Evolutionary conservation across 2,888 invertebrate species (phyloP), one percentile per base, ranked within the genome.

Genomic region (Plusia festucae): DNA sequence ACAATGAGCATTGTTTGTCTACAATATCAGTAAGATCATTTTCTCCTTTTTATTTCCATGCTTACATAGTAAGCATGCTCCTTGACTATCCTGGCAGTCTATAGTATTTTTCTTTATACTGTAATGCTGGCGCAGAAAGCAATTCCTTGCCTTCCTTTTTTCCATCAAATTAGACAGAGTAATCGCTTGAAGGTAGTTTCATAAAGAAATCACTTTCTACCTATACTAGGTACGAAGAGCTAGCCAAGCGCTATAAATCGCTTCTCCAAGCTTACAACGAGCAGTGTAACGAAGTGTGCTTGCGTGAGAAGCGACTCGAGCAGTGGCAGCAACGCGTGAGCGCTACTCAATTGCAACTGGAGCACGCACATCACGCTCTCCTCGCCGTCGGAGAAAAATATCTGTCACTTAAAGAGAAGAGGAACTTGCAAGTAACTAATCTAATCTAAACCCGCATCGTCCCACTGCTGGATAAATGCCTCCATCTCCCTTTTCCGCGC

Each of bases 1-100:
- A 95, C 95, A 1, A 93, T 95, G 89, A 96, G 95, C 83, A 93
- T 96, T 73, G 93, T 95, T 8, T 94, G 95, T 79, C 86, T 96
- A 15, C 96, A 96, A 77, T 95, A 95, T 53, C 65, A 54, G 62
- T 70, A 30, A 18, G 70, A 56, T 53, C 22, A 9, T 13, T 1
- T 18, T 20, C 20, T 5, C 11, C 11, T 20, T 18, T n/a, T n/a
- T 6, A 6, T 40, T 0, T 40, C n/a, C 40, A 40, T 9, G 30
- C 9, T 30, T 9, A 30, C 30, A 3, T 24, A 24, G 30, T 7
- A 30, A 30, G 9, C 8, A 9, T 30, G 30, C 9, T 9, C 30
- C 9, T 9, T 30, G 9, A 30, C 8, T 30, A n/a, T n/a, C n/a
- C n/a, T n/a, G n/a, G n/a, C n/a, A n/a, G n/a, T n/a, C n/a, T n/a